Base-by-base conservation (phyloP, 2,797 vertebrate genomes). In the Loris lydekkerianus region DNA sequence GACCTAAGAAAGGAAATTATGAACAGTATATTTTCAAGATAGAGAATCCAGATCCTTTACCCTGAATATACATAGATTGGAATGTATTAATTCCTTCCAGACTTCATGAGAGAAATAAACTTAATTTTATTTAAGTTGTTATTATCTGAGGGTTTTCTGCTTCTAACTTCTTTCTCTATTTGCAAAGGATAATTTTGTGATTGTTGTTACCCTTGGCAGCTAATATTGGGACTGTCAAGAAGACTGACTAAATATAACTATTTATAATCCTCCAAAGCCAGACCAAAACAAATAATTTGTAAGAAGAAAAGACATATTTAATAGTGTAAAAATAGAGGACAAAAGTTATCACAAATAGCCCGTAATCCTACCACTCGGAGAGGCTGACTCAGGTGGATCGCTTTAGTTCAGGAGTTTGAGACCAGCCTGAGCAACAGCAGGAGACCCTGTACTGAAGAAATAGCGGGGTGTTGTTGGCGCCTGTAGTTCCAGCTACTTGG, bases 171-270 rank as follows among this genome's bases (percentile, higher is more conserved):
- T 93, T 77, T 84, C 40, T 93, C 37, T 81, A 84, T 67, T 97
- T 76, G 37, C 84, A 95, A 95, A 95, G 83, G 80, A 20, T 34
- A 84, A 37, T 93, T 91, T 84, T 96, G 67, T 97, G 93, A 92
- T 92, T 97, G 56, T 94, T 83, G 7, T 82, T 95, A 40, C 23
- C 67, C 49, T 91, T 96, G 89, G 67, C 63, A 87, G 77, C 56
- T 89, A 96, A 93, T 84, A 86, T 75, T 61, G 40, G 40, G 84
- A 72, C 56, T 60, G 72, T 60, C 63, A 56, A 83, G 77, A 96
- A 88, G 72, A 91, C 34, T 92, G 31, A 94, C 93, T 96, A 96
- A 94, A 94, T 95, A 95, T 88, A 96, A 43, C 37, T 56, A 77
- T 91, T 49, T 88, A 18, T 93, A 97, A 89, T 92, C 84, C 81